Conservation (phyloP, 2,113 vertebrate genomes). For the Bubo blakistoni region DNA sequence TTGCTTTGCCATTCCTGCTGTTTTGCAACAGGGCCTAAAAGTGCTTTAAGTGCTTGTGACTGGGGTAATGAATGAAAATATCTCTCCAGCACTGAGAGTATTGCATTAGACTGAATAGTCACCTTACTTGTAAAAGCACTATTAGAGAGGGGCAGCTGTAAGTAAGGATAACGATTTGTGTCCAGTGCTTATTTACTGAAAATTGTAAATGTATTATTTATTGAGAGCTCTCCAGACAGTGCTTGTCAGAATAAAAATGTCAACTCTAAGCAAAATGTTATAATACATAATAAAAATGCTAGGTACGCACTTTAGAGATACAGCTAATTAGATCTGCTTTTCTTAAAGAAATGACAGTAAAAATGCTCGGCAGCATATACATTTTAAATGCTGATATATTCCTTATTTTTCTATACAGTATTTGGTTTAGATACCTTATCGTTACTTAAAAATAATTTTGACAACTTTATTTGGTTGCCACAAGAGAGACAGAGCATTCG, state of each 20-base stretch:
- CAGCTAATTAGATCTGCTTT: constrained; percentile 89
- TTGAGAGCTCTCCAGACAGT: constrained; percentile 90
- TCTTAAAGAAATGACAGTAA: constrained; percentile 77
- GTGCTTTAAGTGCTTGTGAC: constrained; percentile 98
- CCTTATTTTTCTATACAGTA: constrained; percentile 37
- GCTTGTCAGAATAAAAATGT: constrained; percentile 96
- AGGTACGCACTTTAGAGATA: constrained; percentile 88
- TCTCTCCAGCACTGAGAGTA: constrained; percentile 84
- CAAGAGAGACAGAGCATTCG: constrained; percentile 4
- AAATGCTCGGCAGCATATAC: constrained; percentile 64
- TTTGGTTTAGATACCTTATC: constrained; percentile 67
- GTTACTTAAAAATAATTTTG: constrained; percentile 67
- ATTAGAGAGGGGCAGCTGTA: constrained; percentile 86
- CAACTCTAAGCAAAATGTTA: constrained; percentile 87
- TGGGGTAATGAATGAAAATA: constrained; percentile 98
- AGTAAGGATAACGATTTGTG: constrained; percentile 92
- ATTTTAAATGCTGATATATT: constrained; percentile 64
- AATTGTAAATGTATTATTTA: constrained; percentile 99
- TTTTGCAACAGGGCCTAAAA: constrained; percentile 90
- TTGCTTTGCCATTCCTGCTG: constrained; percentile 81
- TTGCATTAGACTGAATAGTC: constrained; percentile 96
- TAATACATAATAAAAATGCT: constrained; percentile 91
- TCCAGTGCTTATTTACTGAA: constrained; percentile 96
- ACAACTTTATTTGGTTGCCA: constrained; percentile 66
- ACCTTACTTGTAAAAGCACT: constrained; percentile 98